phyloP scores from a whole-genome alignment of 2,797 vertebrate species.

The Pseudotriccus pelzelni region DNA sequence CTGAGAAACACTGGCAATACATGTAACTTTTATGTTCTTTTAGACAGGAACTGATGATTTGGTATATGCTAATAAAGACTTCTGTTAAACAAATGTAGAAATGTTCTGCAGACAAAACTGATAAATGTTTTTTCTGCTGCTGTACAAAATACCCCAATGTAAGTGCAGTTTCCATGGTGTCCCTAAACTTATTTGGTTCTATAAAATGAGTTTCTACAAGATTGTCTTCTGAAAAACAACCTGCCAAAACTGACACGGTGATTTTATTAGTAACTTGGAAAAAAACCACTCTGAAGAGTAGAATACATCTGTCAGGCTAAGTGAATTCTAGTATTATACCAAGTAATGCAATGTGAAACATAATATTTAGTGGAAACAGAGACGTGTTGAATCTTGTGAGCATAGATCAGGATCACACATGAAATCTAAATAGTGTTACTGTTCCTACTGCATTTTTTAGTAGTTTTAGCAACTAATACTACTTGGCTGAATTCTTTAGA shows the following conservation, averaged over 20 bases:
- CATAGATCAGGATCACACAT: not conserved
- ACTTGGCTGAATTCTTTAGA: not conserved
- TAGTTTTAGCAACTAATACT: not conserved
- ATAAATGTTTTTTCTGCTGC: not conserved
- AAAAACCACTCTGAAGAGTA: not conserved
- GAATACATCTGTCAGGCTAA: conserved; percentile 13
- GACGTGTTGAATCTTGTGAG: not conserved
- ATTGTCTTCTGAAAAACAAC: not conserved
- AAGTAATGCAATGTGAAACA: conserved; percentile 28
- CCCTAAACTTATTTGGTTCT: not conserved
- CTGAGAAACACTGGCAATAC: not conserved
- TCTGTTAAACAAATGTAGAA: not conserved
- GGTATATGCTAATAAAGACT: not conserved
- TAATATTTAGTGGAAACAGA: conserved; percentile 29
- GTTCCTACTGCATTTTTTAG: not conserved
- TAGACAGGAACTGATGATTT: not conserved
- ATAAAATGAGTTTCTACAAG: not conserved
- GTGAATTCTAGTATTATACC: not conserved
- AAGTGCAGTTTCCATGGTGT: not conserved
- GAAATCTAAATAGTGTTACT: not conserved
- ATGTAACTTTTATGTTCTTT: not conserved
- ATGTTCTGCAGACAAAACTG: not conserved
- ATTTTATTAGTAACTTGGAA: not conserved
- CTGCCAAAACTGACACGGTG: not conserved
- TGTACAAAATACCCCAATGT: accelerated